Evolutionary conservation across 2,888 invertebrate species (phyloP).

Genomic region (Xestobium rufovillosum): DNA sequence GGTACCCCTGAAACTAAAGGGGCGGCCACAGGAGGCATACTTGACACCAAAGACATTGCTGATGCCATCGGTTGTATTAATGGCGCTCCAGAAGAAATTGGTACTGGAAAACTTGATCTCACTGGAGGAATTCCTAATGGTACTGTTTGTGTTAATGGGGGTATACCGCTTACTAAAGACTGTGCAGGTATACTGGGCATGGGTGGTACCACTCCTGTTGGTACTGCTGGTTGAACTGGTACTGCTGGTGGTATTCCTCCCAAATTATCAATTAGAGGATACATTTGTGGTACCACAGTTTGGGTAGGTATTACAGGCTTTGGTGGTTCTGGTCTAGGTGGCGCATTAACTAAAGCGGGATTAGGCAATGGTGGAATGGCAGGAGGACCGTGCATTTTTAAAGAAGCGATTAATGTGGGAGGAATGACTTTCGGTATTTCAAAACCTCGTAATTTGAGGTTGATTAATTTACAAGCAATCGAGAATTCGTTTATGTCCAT

Average conservation of each 20-base stretch:
- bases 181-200: slow-evolving; percentile 2
- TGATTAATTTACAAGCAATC: slow-evolving; percentile 93
- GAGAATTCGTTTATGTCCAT: slow-evolving; percentile 95
- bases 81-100: neutral
- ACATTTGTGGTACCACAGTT: slow-evolving; percentile 25
- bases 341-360: slow-evolving; percentile 35
- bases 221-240: slow-evolving; percentile 10
- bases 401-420: slow-evolving; percentile 60
- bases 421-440: slow-evolving; percentile 86
- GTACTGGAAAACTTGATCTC: neutral
- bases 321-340: slow-evolving; percentile 38
- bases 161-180: slow-evolving; percentile 14
- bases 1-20: neutral
- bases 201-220: slow-evolving; percentile 24
- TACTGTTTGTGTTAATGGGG: slow-evolving; percentile 36
- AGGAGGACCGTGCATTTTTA: slow-evolving; percentile 48
- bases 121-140: slow-evolving; percentile 32
- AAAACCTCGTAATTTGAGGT: slow-evolving; percentile 83
- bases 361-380: slow-evolving; percentile 36
- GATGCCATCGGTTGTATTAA: neutral
- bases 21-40: no score
- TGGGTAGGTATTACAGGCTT: slow-evolving; percentile 44
- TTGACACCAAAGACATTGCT: neutral
- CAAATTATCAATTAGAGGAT: slow-evolving; percentile 10
- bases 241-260: slow-evolving; percentile 15